Percentiles rank a stretch among this genome's conserved stretches.
phyloP scores from a whole-genome alignment of 1,140 invertebrate genomes.

The Dinoponera quadriceps region DNA sequence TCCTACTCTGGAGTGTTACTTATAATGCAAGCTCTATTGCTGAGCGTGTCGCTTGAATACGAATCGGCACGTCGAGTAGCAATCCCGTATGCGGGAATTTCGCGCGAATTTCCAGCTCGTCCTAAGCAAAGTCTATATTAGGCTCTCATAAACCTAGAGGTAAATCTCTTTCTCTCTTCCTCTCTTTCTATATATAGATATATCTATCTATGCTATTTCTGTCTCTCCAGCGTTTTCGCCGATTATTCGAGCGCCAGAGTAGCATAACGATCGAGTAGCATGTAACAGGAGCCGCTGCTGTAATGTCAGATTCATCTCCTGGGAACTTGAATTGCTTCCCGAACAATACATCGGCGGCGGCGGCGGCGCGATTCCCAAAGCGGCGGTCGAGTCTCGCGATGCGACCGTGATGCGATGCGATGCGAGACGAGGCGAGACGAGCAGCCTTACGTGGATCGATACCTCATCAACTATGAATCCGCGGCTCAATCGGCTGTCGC shows the following conservation, averaged over 20 bases:
- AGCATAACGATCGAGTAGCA: constrained; percentile 25
- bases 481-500: constrained; percentile 13
- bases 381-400: constrained; percentile 18
- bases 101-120: too few relatives aligned
- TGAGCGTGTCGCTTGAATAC: too few relatives aligned
- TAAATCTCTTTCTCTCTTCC: too few relatives aligned
- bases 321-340: constrained; percentile 59
- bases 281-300: constrained; percentile 12
- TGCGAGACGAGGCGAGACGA: background rate
- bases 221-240: constrained; percentile 14
- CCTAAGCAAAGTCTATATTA: too few relatives aligned
- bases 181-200: too few relatives aligned
- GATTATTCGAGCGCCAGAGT: background rate
- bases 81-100: too few relatives aligned
- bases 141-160: too few relatives aligned
- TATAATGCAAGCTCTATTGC: too few relatives aligned
- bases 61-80: too few relatives aligned
- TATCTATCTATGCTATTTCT: too few relatives aligned
- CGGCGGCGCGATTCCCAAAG: constrained; percentile 6
- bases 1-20: too few relatives aligned
- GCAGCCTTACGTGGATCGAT: constrained; percentile 62
- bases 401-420: background rate
- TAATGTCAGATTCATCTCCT: constrained; percentile 51
- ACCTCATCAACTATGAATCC: constrained; percentile 58
- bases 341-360: constrained; percentile 5